Evolutionary conservation across 2,113 vertebrate species (phyloP).

Genomic region (Baryphthengus martii): DNA sequence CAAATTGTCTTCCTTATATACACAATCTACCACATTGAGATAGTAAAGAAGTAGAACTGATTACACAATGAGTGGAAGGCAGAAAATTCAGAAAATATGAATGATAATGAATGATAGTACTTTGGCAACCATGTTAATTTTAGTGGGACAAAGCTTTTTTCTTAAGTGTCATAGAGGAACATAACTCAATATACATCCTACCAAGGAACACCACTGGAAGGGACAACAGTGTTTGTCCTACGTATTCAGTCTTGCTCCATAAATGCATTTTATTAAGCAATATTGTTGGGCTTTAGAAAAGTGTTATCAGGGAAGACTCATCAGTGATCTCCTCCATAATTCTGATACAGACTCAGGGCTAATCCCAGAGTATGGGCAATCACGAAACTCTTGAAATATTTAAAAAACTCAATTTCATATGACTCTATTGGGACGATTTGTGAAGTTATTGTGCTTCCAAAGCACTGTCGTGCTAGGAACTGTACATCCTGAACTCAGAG

Average conservation of each 20-base stretch:
- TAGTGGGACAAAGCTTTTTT: neutral
- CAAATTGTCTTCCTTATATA: neutral
- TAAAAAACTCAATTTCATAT: neutral
- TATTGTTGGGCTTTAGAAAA: neutral
- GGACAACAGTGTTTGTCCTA: neutral
- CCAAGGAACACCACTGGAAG: neutral
- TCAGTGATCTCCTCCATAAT: neutral
- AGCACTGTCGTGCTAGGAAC: neutral
- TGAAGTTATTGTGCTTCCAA: neutral
- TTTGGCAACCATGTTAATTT: neutral
- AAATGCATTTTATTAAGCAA: neutral
- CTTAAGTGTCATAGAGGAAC: neutral
- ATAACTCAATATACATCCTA: neutral
- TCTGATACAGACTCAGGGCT: neutral
- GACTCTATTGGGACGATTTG: neutral
- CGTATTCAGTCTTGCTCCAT: neutral
- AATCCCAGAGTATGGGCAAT: neutral
- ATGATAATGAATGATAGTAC: neutral
- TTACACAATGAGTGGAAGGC: neutral
- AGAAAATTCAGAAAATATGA: neutral
- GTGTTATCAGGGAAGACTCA: neutral
- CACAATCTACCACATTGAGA: neutral
- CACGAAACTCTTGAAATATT: neutral
- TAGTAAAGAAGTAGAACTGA: neutral
- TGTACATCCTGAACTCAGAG: neutral